Conservation (phyloP, 2,888 invertebrate species). For the Euzophera pinguis region DNA sequence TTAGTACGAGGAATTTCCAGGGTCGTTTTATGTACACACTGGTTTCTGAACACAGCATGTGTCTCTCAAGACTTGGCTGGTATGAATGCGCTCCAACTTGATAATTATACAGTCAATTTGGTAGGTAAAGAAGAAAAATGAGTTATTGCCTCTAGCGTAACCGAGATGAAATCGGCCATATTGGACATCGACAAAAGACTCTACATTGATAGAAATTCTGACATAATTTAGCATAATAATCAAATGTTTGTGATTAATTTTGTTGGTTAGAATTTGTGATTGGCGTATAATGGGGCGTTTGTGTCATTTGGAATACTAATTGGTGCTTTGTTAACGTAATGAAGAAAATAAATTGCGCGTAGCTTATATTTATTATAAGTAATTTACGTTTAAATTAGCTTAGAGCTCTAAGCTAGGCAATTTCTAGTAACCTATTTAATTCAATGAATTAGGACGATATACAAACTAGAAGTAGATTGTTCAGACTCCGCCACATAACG, state of each 20-base stretch:
- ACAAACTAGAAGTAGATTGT: no score
- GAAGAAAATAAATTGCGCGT: background rate
- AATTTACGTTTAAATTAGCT: background rate
- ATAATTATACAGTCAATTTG: constrained; percentile 78
- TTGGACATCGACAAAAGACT: constrained; percentile 53
- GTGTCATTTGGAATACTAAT: constrained; percentile 21
- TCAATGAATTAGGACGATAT: no score
- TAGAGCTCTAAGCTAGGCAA: background rate
- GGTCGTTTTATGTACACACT: constrained; percentile 68
- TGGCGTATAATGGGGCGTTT: constrained; percentile 39
- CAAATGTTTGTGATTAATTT: constrained; percentile 43
- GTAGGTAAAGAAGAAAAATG: constrained; percentile 60
- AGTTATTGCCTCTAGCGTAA: constrained; percentile 66
- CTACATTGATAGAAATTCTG: constrained; percentile 36
- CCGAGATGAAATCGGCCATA: constrained; percentile 68
- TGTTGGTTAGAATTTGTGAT: constrained; percentile 49
- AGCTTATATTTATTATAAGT: background rate
- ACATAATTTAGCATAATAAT: constrained; percentile 56
- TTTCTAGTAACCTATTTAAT: no score
- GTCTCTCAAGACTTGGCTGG: constrained; percentile 51
- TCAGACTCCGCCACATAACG: no score
- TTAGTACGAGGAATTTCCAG: constrained; percentile 69
- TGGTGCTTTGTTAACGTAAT: background rate
- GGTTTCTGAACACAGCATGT: constrained; percentile 71
- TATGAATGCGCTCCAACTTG: constrained; percentile 60